A percentile compares a stretch with the other conserved stretches of the same genome.
phyloP scores from a whole-genome alignment of 2,888 invertebrate species.

The Acleris laterana region DNA sequence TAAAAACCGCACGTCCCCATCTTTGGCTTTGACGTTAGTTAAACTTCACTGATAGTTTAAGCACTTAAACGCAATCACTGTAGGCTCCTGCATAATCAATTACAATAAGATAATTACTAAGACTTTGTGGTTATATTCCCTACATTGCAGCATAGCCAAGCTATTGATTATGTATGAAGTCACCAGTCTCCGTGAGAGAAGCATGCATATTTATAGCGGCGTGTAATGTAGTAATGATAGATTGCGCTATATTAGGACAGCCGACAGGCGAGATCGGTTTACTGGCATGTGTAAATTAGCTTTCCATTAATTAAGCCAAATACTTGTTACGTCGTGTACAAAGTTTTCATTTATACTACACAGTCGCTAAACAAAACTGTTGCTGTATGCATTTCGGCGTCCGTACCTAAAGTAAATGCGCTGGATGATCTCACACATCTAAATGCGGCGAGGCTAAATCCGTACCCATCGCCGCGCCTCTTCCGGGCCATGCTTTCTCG shows the following conservation, averaged over 20 bases:
- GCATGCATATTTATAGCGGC: constrained; percentile 36
- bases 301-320: constrained; percentile 35
- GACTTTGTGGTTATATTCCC: constrained; percentile 12
- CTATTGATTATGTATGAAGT: constrained; percentile 36
- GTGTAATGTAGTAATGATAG: constrained; percentile 35
- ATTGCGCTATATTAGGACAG: constrained; percentile 31
- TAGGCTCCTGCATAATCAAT: too few species aligned
- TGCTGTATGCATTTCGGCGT: constrained; percentile 40
- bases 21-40: too few species aligned
- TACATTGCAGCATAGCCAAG: constrained; percentile 13
- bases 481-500: constrained; percentile 77
- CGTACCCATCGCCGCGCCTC: constrained; percentile 66
- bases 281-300: constrained; percentile 32
- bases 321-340: constrained; percentile 28
- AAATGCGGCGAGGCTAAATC: constrained; percentile 78
- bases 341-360: constrained; percentile 34
- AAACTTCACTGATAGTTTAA: too few species aligned
- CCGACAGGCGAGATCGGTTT: constrained; percentile 29
- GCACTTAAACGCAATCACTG: too few species aligned
- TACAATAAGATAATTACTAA: not conserved
- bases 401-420: constrained; percentile 55
- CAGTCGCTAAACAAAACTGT: constrained; percentile 35
- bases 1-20: too few species aligned
- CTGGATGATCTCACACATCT: constrained; percentile 74
- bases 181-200: constrained; percentile 33